A percentile compares a stretch with the other conserved stretches of the same genome.
Conservation (phyloP, 2,888 invertebrate species). For the Suillia variegata region DNA sequence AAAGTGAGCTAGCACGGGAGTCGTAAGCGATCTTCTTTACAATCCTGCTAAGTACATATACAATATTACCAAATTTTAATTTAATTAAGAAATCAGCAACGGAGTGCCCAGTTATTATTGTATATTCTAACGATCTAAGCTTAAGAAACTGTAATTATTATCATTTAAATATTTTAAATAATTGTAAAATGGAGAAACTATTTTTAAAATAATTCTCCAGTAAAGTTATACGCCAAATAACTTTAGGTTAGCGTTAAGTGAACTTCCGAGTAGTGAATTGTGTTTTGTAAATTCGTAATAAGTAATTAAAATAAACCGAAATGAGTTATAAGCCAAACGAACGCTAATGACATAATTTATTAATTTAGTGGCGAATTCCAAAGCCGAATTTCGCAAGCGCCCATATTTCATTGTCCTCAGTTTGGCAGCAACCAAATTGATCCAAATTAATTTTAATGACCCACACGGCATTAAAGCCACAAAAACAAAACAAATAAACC, state of each 20-base stretch:
- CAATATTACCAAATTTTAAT: not conserved
- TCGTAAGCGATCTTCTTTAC: too few species aligned
- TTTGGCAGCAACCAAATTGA: conserved; percentile 59
- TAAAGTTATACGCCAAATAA: not conserved
- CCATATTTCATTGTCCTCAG: conserved; percentile 57
- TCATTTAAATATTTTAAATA: conserved; percentile 27
- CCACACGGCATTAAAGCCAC: too few species aligned
- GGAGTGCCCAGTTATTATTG: not conserved
- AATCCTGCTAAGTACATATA: too few species aligned
- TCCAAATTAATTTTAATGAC: conserved; percentile 60
- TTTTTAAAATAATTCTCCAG: conserved; percentile 4
- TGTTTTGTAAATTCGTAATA: not conserved
- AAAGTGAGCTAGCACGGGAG: too few species aligned
- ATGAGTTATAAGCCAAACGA: conserved; percentile 34
- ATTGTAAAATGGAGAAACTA: conserved; percentile 17
- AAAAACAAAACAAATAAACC: conserved; percentile 25
- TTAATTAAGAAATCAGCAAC: too few species aligned
- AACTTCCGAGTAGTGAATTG: conserved; percentile 14
- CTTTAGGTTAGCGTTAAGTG: not conserved
- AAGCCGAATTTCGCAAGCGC: conserved; percentile 8
- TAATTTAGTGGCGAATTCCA: conserved; percentile 18
- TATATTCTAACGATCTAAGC: too few species aligned
- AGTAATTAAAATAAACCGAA: conserved; percentile 27
- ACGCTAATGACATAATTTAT: conserved; percentile 37
- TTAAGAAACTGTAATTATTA: conserved; percentile 14